phyloP scores from a whole-genome alignment of 2,797 vertebrate species.

The Propithecus deckenii region DNA sequence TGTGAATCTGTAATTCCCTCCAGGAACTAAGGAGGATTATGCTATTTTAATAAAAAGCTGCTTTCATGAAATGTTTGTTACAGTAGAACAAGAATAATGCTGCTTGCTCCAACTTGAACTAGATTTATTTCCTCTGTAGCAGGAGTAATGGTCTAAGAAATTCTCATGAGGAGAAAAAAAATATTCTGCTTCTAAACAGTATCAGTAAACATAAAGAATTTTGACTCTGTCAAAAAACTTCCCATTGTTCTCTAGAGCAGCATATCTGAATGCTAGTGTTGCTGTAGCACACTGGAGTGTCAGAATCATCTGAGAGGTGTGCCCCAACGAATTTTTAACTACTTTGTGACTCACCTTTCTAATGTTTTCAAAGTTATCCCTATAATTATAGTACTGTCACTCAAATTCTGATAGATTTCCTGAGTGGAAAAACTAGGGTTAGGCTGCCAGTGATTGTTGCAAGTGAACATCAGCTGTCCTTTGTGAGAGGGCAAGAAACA shows the following conservation, averaged over 20 bases:
- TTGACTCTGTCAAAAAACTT: background rate
- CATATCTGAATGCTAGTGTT: background rate
- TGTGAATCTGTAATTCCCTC: conserved; percentile 23
- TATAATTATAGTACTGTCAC: background rate
- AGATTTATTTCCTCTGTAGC: background rate
- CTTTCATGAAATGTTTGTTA: conserved; percentile 35
- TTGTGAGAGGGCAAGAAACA: background rate
- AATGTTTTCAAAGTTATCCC: background rate
- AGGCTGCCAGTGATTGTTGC: no score
- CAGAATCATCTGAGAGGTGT: background rate
- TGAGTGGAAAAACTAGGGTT: background rate
- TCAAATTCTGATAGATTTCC: background rate
- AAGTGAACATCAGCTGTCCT: background rate
- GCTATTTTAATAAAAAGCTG: conserved; percentile 53
- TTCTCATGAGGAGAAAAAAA: background rate
- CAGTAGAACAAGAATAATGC: conserved; percentile 6
- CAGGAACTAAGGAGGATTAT: conserved; percentile 44
- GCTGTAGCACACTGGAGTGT: background rate
- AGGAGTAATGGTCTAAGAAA: background rate
- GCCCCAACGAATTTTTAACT: background rate
- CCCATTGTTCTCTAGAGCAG: background rate
- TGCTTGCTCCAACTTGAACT: conserved; percentile 44
- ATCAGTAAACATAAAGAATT: background rate
- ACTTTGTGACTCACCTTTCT: background rate
- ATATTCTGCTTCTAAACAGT: background rate